Percentiles rank a stretch among this genome's conserved stretches.
Evolutionary conservation across 1,140 invertebrate species (phyloP).

Genomic region (Diorhabda sublineata): DNA sequence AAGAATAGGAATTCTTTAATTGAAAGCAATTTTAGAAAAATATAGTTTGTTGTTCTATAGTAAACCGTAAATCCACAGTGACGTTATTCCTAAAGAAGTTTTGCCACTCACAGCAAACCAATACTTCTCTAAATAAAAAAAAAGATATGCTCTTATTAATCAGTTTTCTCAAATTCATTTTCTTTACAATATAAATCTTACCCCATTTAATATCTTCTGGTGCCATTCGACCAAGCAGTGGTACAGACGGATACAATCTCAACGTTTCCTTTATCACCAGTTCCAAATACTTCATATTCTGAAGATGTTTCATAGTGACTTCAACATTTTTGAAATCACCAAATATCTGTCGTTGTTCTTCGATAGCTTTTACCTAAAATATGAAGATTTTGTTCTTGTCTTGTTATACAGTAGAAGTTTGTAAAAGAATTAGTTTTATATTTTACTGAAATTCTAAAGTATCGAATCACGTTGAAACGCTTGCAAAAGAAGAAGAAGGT

Average conservation of each 20-base stretch:
- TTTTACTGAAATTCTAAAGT: too few relatives aligned
- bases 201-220: conserved; percentile 14
- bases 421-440: too few relatives aligned
- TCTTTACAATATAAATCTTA: not conserved
- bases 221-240: conserved; percentile 53
- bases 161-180: too few relatives aligned
- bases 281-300: conserved; percentile 59
- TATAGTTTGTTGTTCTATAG: too few relatives aligned
- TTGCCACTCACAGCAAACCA: not conserved
- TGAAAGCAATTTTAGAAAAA: too few relatives aligned
- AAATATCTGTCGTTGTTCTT: conserved; percentile 60
- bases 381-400: not conserved
- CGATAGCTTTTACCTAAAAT: conserved; percentile 45
- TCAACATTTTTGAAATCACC: conserved; percentile 48
- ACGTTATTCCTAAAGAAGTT: too few relatives aligned
- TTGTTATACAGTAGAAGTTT: too few relatives aligned
- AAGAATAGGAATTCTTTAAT: too few relatives aligned
- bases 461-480: too few relatives aligned
- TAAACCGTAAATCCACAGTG: too few relatives aligned
- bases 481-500: not conserved
- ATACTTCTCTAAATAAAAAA: not conserved
- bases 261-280: conserved; percentile 39
- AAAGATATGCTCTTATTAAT: too few relatives aligned
- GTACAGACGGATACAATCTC: conserved; percentile 32
- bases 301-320: conserved; percentile 55